Conservation (phyloP, 2,113 vertebrate species). For the Cathartes aura region DNA sequence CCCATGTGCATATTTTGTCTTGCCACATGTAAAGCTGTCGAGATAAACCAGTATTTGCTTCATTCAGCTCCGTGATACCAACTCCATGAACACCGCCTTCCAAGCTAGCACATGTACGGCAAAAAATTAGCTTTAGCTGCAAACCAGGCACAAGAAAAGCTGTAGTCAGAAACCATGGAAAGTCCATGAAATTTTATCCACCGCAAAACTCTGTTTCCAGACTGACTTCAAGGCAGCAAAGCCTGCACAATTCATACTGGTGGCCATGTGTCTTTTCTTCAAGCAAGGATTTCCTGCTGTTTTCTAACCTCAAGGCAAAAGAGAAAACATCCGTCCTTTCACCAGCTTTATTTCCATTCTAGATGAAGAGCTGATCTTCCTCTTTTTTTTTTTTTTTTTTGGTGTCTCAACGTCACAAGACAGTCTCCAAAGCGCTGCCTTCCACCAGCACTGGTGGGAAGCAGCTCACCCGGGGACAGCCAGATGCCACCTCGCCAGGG, state of each 20-base stretch:
- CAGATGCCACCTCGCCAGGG: neutral
- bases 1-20: neutral
- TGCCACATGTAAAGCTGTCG: neutral
- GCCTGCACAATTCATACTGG: conserved; percentile 1
- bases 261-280: conserved; percentile 49
- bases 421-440: neutral
- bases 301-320: conserved; percentile 64
- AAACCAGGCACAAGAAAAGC: neutral
- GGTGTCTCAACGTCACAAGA: neutral
- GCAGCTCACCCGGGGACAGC: neutral
- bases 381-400: neutral
- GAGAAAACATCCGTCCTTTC: conserved; percentile 58
- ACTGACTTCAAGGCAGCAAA: conserved; percentile 29
- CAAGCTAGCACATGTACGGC: neutral
- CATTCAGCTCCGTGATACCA: neutral
- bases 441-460: neutral
- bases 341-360: conserved; percentile 58
- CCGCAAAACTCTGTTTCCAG: neutral
- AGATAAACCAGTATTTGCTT: neutral
- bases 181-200: conserved; percentile 25
- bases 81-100: neutral
- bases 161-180: neutral
- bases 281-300: conserved; percentile 59
- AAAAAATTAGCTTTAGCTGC: neutral
- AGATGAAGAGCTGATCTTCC: conserved; percentile 38